phyloP scores from a whole-genome alignment of 2,797 vertebrate species.

The Sebastes baramenuke region DNA sequence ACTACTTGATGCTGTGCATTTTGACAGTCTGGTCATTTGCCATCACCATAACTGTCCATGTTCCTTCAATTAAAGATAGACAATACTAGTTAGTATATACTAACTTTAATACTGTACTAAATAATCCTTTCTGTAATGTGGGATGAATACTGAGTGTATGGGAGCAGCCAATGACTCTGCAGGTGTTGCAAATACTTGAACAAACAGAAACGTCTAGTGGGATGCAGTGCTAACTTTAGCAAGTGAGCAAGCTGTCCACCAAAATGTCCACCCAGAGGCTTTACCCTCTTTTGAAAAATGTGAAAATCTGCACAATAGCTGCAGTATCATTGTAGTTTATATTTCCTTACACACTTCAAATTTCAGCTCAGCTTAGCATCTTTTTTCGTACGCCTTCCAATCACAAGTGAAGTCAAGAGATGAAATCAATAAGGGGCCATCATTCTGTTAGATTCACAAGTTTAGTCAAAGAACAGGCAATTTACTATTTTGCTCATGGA shows the following conservation, averaged over 20 bases:
- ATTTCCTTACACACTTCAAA: not conserved
- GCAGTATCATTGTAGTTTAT: not conserved
- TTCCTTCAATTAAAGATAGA: not conserved
- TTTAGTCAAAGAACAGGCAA: not conserved
- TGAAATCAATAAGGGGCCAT: not conserved
- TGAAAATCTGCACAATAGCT: not conserved
- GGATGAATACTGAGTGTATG: not conserved
- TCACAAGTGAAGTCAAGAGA: not conserved
- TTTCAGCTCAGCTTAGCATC: not conserved
- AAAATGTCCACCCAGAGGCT: not conserved
- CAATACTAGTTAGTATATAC: not conserved
- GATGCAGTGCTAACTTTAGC: too few relatives aligned
- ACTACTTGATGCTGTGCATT: too few relatives aligned
- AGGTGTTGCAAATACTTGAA: too few relatives aligned
- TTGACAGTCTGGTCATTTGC: too few relatives aligned
- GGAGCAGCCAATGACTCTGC: too few relatives aligned
- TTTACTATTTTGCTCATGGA: not conserved
- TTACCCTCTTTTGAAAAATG: not conserved
- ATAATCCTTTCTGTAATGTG: not conserved
- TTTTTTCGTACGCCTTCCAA: not conserved
- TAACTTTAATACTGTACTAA: too few relatives aligned
- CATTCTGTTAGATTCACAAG: not conserved
- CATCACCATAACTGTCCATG: too few relatives aligned
- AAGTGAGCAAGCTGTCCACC: too few relatives aligned
- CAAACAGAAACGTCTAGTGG: too few relatives aligned